Evolutionary conservation across 35 echinoderm and acorn worm species (phyloP).

Genomic region (Apostichopus parvimensis): DNA sequence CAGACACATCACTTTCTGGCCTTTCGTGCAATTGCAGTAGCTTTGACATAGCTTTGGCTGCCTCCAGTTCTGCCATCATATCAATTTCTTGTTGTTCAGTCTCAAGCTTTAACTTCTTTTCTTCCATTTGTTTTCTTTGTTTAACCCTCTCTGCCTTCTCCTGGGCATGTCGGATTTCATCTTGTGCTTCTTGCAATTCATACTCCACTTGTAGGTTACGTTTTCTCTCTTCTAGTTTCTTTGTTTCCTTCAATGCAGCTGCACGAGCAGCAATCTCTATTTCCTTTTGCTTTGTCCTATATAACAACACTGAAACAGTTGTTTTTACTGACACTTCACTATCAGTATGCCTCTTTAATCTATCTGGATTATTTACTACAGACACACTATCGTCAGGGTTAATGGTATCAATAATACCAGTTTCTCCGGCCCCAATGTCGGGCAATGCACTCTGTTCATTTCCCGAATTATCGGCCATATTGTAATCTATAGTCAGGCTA

Average conservation of each 20-base stretch:
- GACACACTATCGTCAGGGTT: no score
- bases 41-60: conserved; percentile 25
- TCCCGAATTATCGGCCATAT: no score
- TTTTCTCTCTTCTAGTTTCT: conserved; percentile 16
- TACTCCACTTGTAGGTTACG: neutral
- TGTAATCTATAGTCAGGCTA: no score
- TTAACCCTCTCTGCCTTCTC: conserved; percentile 1
- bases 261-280: conserved; percentile 29
- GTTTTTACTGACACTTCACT: no score
- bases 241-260: conserved; percentile 13
- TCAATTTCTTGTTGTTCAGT: conserved; percentile 31
- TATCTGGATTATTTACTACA: no score
- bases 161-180: neutral
- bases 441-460: no score
- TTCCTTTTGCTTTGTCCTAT: conserved; percentile 26
- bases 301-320: neutral
- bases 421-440: no score
- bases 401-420: no score
- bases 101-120: conserved; percentile 6
- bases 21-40: conserved; percentile 4
- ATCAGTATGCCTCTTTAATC: no score
- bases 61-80: conserved; percentile 9
- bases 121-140: conserved; percentile 5
- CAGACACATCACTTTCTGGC: neutral
- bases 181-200: neutral